A percentile compares a stretch with the other conserved stretches of the same genome.
These are phyloP conservation scores for Macrobrachium rosenbergii DNA, from an alignment of 1,140 invertebrate genomes.

Conservation along the genomic window DNA sequence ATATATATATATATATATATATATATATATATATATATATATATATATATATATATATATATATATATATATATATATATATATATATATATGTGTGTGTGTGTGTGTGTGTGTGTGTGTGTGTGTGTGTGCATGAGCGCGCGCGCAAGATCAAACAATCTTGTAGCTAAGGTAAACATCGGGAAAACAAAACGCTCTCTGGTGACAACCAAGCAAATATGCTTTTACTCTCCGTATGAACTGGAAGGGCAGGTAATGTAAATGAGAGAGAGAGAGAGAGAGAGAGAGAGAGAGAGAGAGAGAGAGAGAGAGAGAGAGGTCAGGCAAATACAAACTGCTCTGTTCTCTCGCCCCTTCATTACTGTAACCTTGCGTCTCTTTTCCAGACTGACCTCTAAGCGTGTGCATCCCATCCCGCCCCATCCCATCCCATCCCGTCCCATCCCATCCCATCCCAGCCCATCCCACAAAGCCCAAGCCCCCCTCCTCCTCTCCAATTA, in stretches of 20 bases:
- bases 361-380: background rate
- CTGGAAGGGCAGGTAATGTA: background rate
- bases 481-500: background rate
- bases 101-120: background rate
- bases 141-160: background rate
- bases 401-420: background rate
- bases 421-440: background rate
- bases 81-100: background rate
- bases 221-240: background rate
- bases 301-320: conserved; percentile 11
- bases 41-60: conserved; percentile 5
- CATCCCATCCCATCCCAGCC: background rate
- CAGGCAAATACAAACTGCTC: background rate
- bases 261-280: background rate
- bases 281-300: conserved; percentile 13
- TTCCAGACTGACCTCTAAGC: background rate
- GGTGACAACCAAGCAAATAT: no score
- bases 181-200: background rate
- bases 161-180: conserved; percentile 1
- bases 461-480: background rate
- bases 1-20: background rate
- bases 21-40: background rate
- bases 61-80: conserved; percentile 12
- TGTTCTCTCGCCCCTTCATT: background rate
- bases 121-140: background rate